Conservation (phyloP, 2,797 vertebrate genomes). For the Ficedula albicollis region DNA sequence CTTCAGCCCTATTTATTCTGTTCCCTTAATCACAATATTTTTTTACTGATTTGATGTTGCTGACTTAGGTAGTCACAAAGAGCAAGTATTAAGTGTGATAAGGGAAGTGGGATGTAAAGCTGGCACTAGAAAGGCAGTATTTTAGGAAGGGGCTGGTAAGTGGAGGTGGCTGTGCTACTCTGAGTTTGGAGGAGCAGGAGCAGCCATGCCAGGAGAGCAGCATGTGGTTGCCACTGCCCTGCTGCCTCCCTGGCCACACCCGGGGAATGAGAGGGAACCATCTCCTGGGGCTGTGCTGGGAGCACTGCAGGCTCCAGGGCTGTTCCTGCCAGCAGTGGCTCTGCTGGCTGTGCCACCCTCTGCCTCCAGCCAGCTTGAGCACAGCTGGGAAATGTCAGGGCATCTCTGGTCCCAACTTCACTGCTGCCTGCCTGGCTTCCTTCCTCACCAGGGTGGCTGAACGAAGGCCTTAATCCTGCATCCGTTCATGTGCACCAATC, state of each 20-base stretch:
- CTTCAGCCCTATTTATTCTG: neutral
- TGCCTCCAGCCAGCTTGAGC: rapidly evolving
- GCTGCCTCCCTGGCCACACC: rapidly evolving
- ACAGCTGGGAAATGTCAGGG: rapidly evolving
- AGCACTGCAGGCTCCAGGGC: rapidly evolving
- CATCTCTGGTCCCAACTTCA: rapidly evolving
- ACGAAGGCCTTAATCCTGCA: neutral
- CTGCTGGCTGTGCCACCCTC: neutral
- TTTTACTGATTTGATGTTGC: neutral
- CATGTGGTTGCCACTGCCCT: neutral
- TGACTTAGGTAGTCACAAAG: neutral
- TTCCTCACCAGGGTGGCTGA: neutral
- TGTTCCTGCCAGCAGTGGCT: rapidly evolving
- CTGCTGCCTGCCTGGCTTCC: neutral
- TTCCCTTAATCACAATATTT: neutral
- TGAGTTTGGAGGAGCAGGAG: neutral
- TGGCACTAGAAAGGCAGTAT: neutral
- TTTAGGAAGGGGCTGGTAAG: neutral
- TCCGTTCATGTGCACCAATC: rapidly evolving
- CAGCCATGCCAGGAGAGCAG: neutral
- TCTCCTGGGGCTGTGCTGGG: neutral
- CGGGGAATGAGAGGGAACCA: neutral
- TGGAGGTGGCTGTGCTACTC: neutral
- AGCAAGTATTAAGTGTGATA: neutral
- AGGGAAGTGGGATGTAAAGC: rapidly evolving